Conservation (phyloP, 2,888 invertebrate species). For the Drosophila meridionalis region DNA sequence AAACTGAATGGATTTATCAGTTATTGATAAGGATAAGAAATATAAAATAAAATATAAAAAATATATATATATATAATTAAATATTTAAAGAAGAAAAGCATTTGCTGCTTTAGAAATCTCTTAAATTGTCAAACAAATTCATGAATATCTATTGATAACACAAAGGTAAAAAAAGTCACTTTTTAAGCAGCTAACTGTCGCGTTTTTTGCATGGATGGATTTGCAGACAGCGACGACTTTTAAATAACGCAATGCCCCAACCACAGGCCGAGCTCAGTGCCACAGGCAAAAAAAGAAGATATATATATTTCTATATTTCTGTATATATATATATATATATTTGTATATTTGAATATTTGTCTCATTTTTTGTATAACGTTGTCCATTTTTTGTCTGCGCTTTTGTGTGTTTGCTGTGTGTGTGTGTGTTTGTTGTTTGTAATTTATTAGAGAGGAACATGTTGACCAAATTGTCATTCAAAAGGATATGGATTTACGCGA, state of each 20-base stretch:
- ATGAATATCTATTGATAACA: slow-evolving; percentile 2
- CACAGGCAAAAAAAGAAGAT: neutral
- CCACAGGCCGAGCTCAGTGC: neutral
- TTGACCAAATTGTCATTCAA: slow-evolving; percentile 81
- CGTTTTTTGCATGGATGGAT: slow-evolving; percentile 19
- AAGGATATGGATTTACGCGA: slow-evolving; percentile 65
- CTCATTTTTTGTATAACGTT: slow-evolving; percentile 28
- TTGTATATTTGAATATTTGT: slow-evolving; percentile 43
- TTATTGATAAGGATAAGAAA: neutral
- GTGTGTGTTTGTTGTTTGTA: slow-evolving; percentile 62
- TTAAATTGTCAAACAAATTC: neutral
- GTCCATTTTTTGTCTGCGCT: slow-evolving; percentile 69
- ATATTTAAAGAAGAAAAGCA: neutral
- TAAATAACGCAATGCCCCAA: slow-evolving; percentile 48
- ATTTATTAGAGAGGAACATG: slow-evolving; percentile 79
- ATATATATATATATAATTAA: neutral
- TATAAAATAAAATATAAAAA: neutral
- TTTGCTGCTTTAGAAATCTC: neutral
- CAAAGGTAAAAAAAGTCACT: neutral
- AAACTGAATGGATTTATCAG: neutral
- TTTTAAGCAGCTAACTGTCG: slow-evolving; percentile 47
- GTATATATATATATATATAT: slow-evolving; percentile 31
- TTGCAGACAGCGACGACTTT: slow-evolving; percentile 55
- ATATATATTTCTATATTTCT: slow-evolving; percentile 6
- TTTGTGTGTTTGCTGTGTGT: slow-evolving; percentile 38